These are phyloP conservation scores for Macrophya annulata DNA, from an alignment of 2,888 invertebrate genomes.

Conservation along the genomic window DNA sequence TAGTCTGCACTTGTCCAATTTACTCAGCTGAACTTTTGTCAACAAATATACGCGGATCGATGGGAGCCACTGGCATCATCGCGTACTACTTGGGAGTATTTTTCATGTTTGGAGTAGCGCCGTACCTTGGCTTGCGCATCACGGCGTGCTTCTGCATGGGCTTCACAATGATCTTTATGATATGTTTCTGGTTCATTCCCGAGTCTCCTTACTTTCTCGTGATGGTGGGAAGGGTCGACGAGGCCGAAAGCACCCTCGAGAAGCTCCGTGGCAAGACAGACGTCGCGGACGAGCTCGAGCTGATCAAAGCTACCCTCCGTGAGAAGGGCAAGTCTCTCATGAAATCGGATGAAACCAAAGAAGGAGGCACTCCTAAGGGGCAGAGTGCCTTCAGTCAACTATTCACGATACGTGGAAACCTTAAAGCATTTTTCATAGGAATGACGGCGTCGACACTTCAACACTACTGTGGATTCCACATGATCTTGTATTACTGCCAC, in stretches of 20 bases:
- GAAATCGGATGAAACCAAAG: neutral
- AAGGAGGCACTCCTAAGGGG: neutral
- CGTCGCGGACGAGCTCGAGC: conserved; percentile 81
- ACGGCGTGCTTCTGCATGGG: conserved; percentile 70
- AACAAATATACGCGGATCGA: conserved; percentile 80
- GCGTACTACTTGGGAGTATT: conserved; percentile 77
- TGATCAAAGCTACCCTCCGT: conserved; percentile 61
- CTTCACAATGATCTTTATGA: conserved; percentile 73
- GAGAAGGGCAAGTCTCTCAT: conserved; percentile 43
- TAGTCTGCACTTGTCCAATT: conserved; percentile 64
- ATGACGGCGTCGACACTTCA: conserved; percentile 79
- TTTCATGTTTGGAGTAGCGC: conserved; percentile 68
- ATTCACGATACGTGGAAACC: conserved; percentile 67
- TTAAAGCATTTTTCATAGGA: conserved; percentile 78
- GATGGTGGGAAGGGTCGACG: conserved; percentile 71
- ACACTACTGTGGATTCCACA: conserved; percentile 77
- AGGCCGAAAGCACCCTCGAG: conserved; percentile 78
- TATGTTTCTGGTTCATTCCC: conserved; percentile 78
- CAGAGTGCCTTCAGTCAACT: conserved; percentile 62
- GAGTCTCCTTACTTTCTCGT: conserved; percentile 80
- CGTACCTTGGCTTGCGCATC: conserved; percentile 66
- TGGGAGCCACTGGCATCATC: conserved; percentile 83
- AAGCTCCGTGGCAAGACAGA: conserved; percentile 79
- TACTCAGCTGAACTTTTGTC: conserved; percentile 70
- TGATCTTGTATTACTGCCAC: conserved; percentile 75